Evolutionary conservation across 2,113 vertebrate species (phyloP).

Genomic region (Platichthys stellatus): DNA sequence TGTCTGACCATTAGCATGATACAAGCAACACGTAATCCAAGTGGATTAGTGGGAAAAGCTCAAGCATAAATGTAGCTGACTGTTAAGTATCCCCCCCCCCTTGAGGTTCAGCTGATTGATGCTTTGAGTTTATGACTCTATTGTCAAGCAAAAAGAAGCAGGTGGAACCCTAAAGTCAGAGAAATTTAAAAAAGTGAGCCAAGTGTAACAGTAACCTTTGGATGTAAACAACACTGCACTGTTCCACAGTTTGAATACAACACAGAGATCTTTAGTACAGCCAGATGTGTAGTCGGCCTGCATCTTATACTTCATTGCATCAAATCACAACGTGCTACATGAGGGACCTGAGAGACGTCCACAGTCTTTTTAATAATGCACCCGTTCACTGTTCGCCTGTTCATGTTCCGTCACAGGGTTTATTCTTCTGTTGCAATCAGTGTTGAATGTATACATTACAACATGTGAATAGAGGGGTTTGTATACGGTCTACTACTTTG

Average conservation of each 20-base stretch:
- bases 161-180: constrained; percentile 6
- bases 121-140: constrained; percentile 47
- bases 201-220: constrained; percentile 6
- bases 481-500: constrained; percentile 61
- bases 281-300: constrained; percentile 32
- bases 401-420: constrained; percentile 61
- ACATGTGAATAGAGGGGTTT: constrained; percentile 66
- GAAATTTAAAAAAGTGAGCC: constrained; percentile 16
- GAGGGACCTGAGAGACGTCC: constrained; percentile 36
- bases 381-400: constrained; percentile 56
- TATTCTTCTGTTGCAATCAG: constrained; percentile 53
- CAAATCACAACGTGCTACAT: constrained; percentile 45
- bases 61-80: constrained; percentile 67
- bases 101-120: constrained; percentile 46
- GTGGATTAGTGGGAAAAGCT: constrained; percentile 75
- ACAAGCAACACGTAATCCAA: constrained; percentile 71
- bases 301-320: constrained; percentile 33
- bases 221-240: constrained; percentile 29
- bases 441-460: constrained; percentile 67
- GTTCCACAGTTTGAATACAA: constrained; percentile 29
- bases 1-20: constrained; percentile 70
- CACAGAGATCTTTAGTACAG: constrained; percentile 16
- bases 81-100: constrained; percentile 47
- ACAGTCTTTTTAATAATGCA: constrained; percentile 54
- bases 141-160: constrained; percentile 10